phyloP scores from a whole-genome alignment of 2,113 vertebrate species.

The Anguilla japonica region DNA sequence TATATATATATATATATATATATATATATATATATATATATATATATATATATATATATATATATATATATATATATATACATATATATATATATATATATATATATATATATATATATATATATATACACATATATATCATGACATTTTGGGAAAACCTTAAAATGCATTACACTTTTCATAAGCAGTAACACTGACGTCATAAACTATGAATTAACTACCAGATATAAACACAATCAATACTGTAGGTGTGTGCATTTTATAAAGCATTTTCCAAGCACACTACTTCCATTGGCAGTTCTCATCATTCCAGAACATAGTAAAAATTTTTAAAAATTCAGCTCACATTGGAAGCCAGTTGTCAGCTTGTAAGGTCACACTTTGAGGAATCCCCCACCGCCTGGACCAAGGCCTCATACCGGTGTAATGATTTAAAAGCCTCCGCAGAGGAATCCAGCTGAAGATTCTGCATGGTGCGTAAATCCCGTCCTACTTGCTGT shows the following conservation, averaged over 20 bases:
- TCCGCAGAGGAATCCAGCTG: too few species aligned
- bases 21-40: too few species aligned
- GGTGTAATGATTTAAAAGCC: too few species aligned
- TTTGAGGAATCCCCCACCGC: constrained; percentile 10
- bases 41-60: too few species aligned
- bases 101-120: too few species aligned
- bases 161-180: neutral
- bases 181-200: neutral
- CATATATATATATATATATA: too few species aligned
- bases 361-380: constrained; percentile 26
- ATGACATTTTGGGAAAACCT: neutral
- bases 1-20: too few species aligned
- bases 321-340: neutral
- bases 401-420: constrained; percentile 16
- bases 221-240: neutral
- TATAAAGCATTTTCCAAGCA: neutral
- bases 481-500: neutral
- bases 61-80: too few species aligned
- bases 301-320: neutral
- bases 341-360: neutral
- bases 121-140: too few species aligned
- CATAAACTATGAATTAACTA: neutral
- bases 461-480: neutral
- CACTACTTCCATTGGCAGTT: neutral
- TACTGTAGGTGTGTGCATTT: neutral